Conservation (phyloP, 2,113 vertebrate species). For the Amazona vittata region DNA sequence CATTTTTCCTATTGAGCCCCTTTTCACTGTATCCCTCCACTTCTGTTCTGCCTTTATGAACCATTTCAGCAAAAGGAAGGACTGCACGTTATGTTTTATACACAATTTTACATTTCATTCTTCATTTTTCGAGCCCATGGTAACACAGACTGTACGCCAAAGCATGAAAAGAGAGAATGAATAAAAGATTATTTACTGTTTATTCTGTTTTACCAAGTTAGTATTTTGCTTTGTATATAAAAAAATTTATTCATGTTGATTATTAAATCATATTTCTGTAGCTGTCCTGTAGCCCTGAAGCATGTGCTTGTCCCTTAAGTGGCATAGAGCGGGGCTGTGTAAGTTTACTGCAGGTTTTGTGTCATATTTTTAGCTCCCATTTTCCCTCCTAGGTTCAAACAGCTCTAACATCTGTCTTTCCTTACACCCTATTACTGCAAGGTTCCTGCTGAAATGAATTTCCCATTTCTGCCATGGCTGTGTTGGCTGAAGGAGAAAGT, state of each 20-base stretch:
- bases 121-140: neutral
- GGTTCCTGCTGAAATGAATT: neutral
- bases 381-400: neutral
- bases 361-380: neutral
- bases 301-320: neutral
- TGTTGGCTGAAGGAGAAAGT: neutral
- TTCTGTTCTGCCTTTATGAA: neutral
- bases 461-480: neutral
- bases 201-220: neutral
- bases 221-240: neutral
- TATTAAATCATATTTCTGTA: neutral
- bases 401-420: neutral
- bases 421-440: fast-evolving
- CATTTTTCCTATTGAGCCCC: neutral
- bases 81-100: neutral
- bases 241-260: neutral
- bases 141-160: neutral
- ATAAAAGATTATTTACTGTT: slow-evolving; percentile 20
- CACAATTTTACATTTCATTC: neutral
- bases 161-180: neutral
- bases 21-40: neutral
- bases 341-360: neutral
- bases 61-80: neutral
- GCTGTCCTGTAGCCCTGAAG: neutral
- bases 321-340: neutral